Evolutionary conservation across 2,797 vertebrate species (phyloP).

Genomic region (Dipus sagitta): DNA sequence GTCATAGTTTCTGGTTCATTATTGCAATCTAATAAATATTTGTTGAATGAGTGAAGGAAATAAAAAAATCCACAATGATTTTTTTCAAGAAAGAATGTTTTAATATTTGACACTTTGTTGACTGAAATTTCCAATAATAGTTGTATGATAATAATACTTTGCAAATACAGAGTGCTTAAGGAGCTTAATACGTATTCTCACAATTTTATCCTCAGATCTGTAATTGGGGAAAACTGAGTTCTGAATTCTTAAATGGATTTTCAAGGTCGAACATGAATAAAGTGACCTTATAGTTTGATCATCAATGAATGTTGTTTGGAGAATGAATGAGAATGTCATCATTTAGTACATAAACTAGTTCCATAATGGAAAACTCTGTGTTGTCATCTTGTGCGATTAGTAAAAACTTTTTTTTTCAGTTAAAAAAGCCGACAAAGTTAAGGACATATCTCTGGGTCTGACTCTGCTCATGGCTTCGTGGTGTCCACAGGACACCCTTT

Average conservation of each 20-base stretch:
- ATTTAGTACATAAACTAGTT: background rate
- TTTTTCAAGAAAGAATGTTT: background rate
- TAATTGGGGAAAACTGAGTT: slow-evolving; percentile 31
- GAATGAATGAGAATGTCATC: background rate
- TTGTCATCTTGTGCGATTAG: background rate
- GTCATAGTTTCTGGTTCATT: background rate
- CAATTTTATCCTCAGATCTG: slow-evolving; percentile 29
- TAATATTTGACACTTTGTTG: slow-evolving; percentile 38
- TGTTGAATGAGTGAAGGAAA: slow-evolving; percentile 3
- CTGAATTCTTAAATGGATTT: slow-evolving; percentile 16
- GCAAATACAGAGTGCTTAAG: background rate
- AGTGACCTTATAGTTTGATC: slow-evolving; percentile 2
- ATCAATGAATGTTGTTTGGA: slow-evolving; percentile 15
- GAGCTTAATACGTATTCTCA: background rate
- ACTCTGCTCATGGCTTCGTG: background rate
- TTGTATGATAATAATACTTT: background rate
- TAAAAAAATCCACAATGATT: background rate
- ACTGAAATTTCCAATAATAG: background rate
- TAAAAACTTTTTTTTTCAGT: too few relatives aligned
- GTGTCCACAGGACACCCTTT: background rate
- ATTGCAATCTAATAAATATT: background rate
- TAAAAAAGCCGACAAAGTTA: background rate
- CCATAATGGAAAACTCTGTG: background rate
- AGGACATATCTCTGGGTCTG: background rate
- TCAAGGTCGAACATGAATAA: background rate